Evolutionary conservation across 2,888 invertebrate genomes (phyloP).

Genomic region (Cryptocheilus praepositus): DNA sequence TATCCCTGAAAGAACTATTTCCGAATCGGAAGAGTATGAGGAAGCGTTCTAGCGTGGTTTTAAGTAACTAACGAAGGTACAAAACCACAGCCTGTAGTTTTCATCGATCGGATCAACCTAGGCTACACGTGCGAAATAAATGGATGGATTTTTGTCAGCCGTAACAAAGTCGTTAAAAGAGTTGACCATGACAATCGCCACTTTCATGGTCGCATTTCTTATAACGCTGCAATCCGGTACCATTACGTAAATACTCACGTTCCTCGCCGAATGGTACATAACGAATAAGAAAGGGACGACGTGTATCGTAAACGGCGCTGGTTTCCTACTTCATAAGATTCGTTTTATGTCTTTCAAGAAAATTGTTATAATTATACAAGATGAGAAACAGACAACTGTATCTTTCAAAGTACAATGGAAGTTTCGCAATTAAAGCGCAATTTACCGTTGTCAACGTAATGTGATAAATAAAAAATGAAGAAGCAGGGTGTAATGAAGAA

Average conservation of each 20-base stretch:
- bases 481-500: no score
- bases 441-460: no score
- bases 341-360: neutral
- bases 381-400: neutral
- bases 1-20: no score
- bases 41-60: no score
- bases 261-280: no score
- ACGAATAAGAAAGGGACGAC: no score
- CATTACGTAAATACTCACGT: conserved; percentile 30
- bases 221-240: conserved; percentile 11
- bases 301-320: neutral
- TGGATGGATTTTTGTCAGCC: neutral
- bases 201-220: conserved; percentile 44
- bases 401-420: neutral
- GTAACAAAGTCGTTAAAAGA: neutral
- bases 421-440: neutral
- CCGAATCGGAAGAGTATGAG: no score
- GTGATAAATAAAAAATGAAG: no score
- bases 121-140: neutral
- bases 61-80: no score
- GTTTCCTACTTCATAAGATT: neutral
- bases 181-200: conserved; percentile 51
- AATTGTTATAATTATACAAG: neutral
- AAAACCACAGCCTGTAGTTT: no score
- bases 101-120: no score